Conservation (phyloP, 2,888 invertebrate genomes). For the Mesoligia furuncula region DNA sequence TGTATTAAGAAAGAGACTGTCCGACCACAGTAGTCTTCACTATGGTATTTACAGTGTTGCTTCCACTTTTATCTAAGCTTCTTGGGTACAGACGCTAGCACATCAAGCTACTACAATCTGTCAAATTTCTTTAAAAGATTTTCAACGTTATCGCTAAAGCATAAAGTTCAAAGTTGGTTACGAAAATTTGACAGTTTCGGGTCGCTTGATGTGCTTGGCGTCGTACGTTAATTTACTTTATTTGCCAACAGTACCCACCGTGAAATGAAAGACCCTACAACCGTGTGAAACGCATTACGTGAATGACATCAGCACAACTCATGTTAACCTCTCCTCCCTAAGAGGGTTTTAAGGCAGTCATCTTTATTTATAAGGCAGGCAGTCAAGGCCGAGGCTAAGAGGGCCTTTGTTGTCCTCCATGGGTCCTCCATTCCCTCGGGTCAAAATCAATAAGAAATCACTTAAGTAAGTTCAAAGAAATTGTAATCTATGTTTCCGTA, state of each 20-base stretch:
- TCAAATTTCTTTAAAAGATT: no score
- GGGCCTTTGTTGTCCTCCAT: conserved; percentile 25
- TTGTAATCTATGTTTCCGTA: conserved; percentile 12
- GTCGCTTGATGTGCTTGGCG: no score
- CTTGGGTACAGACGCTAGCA: no score
- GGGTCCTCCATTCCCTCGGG: neutral
- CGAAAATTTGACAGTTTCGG: no score
- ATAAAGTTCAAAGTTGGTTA: no score
- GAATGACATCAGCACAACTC: conserved; percentile 21
- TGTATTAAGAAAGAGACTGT: no score
- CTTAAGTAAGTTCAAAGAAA: neutral
- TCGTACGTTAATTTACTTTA: neutral
- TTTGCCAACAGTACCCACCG: conserved; percentile 10
- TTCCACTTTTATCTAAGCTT: no score
- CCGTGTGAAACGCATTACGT: conserved; percentile 32
- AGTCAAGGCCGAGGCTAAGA: conserved; percentile 35
- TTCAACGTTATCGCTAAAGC: no score
- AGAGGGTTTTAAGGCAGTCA: conserved; percentile 32
- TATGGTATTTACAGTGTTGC: no score
- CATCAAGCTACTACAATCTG: no score
- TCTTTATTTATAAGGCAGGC: conserved; percentile 17
- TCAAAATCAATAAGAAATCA: conserved; percentile 10
- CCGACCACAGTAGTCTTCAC: no score
- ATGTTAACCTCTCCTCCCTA: conserved; percentile 20
- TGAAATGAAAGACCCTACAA: neutral